phyloP scores from a whole-genome alignment of 1,140 invertebrate genomes.

The Laupala kohalensis region DNA sequence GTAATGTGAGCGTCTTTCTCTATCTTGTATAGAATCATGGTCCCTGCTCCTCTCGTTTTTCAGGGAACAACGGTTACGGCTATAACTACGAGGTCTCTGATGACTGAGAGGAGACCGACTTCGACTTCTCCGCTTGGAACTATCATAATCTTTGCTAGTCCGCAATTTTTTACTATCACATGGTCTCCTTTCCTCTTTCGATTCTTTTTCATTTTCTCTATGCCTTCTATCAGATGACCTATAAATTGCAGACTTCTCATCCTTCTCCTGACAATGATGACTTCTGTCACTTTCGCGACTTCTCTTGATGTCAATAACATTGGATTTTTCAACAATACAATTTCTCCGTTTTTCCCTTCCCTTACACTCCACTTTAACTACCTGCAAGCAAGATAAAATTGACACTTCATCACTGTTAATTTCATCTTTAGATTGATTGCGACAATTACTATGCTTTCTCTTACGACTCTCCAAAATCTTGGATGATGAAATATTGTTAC shows the following conservation, averaged over 20 bases:
- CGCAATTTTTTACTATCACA: not conserved
- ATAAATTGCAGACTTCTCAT: not conserved
- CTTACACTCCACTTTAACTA: not conserved
- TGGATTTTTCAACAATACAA: not conserved
- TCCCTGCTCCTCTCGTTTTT: constrained; percentile 18
- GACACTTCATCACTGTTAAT: not conserved
- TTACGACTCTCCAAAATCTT: constrained; percentile 10
- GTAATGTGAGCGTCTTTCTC: not conserved
- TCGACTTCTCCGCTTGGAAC: not conserved
- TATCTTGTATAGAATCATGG: constrained; percentile 24
- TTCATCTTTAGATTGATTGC: not conserved
- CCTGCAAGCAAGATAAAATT: too few species aligned
- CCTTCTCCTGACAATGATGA: constrained; percentile 21
- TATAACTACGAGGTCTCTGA: not conserved
- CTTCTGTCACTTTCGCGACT: constrained; percentile 21
- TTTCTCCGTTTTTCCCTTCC: not conserved
- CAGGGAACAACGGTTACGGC: constrained; percentile 21
- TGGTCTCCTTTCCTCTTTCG: not conserved
- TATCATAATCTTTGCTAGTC: not conserved
- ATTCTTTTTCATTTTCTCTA: constrained; percentile 30
- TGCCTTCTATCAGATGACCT: constrained; percentile 26
- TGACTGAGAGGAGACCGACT: not conserved
- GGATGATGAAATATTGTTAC: constrained; percentile 4
- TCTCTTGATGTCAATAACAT: constrained; percentile 6
- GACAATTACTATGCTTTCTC: constrained; percentile 9